A percentile compares a stretch with the other conserved stretches of the same genome.
phyloP scores from a whole-genome alignment of 2,113 vertebrate species.

The Sus scrofa region T2T-Sscrofa CM000819.6:80142001-80142500 shows the following conservation, averaged over 20 bases:
- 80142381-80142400: not conserved
- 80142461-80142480: not conserved
- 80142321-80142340: slow-evolving; percentile 7
- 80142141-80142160: not conserved
- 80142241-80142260: not conserved
- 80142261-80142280: not conserved
- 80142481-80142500: not conserved
- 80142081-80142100: not conserved
- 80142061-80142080: not conserved
- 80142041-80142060: not conserved
- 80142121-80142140: not conserved
- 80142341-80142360: not conserved
- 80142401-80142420: not conserved
- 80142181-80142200: not conserved
- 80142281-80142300: not conserved
- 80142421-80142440: not conserved
- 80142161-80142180: not conserved
- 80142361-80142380: not conserved
- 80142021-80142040: not conserved
- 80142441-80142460: not conserved
- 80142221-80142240: not conserved
- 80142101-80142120: not conserved
- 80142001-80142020: not conserved
- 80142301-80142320: not conserved
- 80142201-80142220: not conserved